Conservation (phyloP, 2,113 vertebrate species). For the Cynoglossus semilaevis region DNA sequence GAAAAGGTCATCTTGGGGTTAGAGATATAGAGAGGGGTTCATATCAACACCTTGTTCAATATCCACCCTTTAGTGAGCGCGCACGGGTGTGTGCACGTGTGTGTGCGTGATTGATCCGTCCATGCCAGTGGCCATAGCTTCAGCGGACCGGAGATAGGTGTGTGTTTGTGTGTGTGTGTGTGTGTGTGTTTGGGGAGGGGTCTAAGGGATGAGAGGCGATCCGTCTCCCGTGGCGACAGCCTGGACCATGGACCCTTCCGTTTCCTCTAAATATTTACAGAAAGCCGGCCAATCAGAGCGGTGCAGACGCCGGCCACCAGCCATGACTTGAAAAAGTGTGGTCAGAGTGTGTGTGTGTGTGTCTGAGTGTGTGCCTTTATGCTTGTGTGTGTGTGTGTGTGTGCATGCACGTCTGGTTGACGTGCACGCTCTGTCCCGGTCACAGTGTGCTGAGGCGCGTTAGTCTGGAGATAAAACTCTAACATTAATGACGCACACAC, state of each 20-base stretch:
- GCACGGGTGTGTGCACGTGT: constrained; percentile 25
- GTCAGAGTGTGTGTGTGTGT: constrained; percentile 14
- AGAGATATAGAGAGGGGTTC: constrained; percentile 5
- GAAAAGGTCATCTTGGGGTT: constrained; percentile 57
- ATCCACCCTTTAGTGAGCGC: constrained; percentile 21
- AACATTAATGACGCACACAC: constrained; percentile 14
- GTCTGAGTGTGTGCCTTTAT: constrained; percentile 18
- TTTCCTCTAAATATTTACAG: constrained; percentile 77
- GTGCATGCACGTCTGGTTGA: constrained; percentile 10
- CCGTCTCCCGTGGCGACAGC: constrained; percentile 69
- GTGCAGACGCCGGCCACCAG: constrained; percentile 43
- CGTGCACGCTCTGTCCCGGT: constrained; percentile 9
- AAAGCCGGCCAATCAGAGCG: constrained; percentile 51
- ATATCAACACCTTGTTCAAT: constrained; percentile 70
- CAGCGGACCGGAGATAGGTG: constrained; percentile 40
- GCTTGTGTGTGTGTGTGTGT: constrained; percentile 16
- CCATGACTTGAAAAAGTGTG: constrained; percentile 42
- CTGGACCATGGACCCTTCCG: constrained; percentile 65
- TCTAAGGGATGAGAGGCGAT: constrained; percentile 62
- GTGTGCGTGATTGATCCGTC: constrained; percentile 61
- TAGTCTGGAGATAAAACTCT: neutral
- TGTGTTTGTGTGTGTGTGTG: constrained; percentile 26
- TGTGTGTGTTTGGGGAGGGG: constrained; percentile 48
- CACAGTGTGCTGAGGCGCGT: neutral
- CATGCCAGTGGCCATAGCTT: constrained; percentile 41